Conservation (phyloP, 2,113 vertebrate genomes). For the Gymnobelideus leadbeateri region DNA sequence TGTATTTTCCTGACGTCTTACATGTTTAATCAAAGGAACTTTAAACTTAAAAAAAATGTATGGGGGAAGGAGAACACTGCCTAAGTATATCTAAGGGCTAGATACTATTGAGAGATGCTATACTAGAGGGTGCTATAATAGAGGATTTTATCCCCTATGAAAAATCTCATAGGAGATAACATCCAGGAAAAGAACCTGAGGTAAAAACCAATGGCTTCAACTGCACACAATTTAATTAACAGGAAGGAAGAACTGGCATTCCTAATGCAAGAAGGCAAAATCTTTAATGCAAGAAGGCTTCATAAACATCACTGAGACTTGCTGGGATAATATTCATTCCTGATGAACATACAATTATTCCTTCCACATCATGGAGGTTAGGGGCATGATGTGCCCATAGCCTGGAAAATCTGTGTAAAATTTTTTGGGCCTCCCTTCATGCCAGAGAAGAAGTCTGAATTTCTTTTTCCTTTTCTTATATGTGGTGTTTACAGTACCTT, state of each 20-base stretch:
- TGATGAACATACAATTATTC: background rate
- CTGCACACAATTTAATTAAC: background rate
- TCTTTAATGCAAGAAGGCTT: background rate
- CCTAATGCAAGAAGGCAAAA: background rate
- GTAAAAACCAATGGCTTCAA: background rate
- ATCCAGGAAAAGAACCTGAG: background rate
- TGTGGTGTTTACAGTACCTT: too few species aligned
- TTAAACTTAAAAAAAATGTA: background rate
- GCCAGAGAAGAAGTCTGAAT: too few species aligned
- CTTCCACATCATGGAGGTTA: too few species aligned
- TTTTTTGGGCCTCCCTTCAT: too few species aligned
- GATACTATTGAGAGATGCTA: background rate
- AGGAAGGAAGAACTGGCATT: background rate
- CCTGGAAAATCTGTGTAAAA: too few species aligned
- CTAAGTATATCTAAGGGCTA: background rate
- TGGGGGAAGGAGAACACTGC: background rate
- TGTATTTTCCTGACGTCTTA: background rate
- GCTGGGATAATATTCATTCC: background rate
- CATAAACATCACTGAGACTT: background rate
- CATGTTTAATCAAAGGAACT: background rate
- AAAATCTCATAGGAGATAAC: too few species aligned
- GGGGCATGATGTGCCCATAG: too few species aligned
- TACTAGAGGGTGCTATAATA: background rate
- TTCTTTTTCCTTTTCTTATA: too few species aligned
- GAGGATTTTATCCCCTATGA: too few species aligned